Base-by-base conservation (phyloP, 2,113 vertebrate species). In the Marmota flaviventris region DNA sequence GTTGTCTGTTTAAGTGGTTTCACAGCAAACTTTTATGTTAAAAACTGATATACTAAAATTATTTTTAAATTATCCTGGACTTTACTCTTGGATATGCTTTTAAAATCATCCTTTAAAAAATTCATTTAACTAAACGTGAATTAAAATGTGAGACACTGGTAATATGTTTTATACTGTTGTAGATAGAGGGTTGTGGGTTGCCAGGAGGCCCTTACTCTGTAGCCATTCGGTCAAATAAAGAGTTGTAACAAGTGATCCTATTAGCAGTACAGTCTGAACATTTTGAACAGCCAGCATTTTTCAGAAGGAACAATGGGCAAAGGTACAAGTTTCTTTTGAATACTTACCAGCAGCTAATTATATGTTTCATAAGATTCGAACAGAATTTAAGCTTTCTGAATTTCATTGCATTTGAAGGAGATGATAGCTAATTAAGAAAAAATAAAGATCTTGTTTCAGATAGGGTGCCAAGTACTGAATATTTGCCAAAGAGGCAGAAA, bases 381-480 rank as follows among this genome's bases (percentile, higher is more conserved):
- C 14, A 92, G 72, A n/a, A 86, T 69, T 69, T 89, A 95, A 89
- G 34, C 27, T 76, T 22, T 72, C 79, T 14, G 65, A 84, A 20
- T 93, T 93, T 95, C 85, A 53, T 20, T 96, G 22, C 53, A 25
- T 91, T 93, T 96, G 83, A 92, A 92, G 73, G 53, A 92, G 56
- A 42, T 76, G 45, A 37, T 83, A 95, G 56, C 27, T 82, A 45
- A 61, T 67, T 81, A 85, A 79, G 85, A 72, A 91, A 69, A 63
- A 92, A 48, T 56, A 67, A 75, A 81, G 84, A 24, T 22, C 8
- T 65, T 89, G 27, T 93, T 94, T 72, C 58, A 85, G 48, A 67
- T 87, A 32, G 2, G 4, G 8, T 95, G 25, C 65, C 48, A 0
- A 61, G 6, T 61, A 58, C 14, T 65, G 20, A 42, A 9, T 69